These are phyloP conservation scores for Myripristis jacobus DNA, from an alignment of 2,797 vertebrate species.

Conservation along the genomic window DNA sequence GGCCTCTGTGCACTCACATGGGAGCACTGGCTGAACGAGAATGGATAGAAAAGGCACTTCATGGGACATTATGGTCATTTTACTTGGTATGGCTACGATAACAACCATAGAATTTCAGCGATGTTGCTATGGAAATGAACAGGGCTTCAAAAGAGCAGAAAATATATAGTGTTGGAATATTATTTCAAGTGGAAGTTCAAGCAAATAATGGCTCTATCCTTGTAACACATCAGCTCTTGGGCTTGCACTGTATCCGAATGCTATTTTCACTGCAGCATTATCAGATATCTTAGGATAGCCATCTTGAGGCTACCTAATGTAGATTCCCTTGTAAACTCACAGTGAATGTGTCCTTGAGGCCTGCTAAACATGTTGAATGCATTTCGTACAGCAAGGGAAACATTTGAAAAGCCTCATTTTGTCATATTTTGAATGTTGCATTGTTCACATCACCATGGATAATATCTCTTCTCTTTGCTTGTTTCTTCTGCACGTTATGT, in stretches of 20 bases:
- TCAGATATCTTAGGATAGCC: background rate
- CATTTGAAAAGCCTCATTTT: too few species aligned
- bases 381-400: too few species aligned
- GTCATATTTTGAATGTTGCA: too few species aligned
- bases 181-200: too few species aligned
- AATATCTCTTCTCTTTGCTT: too few species aligned
- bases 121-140: background rate
- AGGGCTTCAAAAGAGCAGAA: background rate
- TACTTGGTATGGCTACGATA: background rate
- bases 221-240: background rate
- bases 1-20: slow-evolving; percentile 32
- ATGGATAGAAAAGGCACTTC: background rate
- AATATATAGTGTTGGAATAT: background rate
- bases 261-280: background rate
- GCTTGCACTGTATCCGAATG: background rate
- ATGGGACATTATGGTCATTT: background rate
- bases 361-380: too few species aligned
- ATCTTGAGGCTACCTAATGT: too few species aligned
- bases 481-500: too few species aligned
- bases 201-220: background rate
- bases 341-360: too few species aligned
- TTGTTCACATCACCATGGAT: too few species aligned
- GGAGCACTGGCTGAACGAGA: background rate
- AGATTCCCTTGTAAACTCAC: too few species aligned
- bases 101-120: background rate